Conservation (phyloP, 1,140 invertebrate species). For the Dufourea novaeangliae region DNA sequence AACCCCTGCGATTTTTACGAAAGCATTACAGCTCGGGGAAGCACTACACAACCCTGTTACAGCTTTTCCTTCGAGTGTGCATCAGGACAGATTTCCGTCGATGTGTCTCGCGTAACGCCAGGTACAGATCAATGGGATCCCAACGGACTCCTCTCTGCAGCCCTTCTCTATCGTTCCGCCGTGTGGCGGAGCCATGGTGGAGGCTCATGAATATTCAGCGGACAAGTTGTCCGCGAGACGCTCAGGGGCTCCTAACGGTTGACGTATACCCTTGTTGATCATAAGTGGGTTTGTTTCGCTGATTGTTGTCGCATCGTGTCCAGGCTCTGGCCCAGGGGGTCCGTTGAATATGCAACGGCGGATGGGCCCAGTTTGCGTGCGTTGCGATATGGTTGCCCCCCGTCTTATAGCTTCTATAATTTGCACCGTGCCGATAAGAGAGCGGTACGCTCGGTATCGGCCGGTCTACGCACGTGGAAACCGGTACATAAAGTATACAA, state of each 20-base stretch:
- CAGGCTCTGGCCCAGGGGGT: conserved; percentile 49
- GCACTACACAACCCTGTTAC: too few species aligned
- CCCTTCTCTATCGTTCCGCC: conserved; percentile 1
- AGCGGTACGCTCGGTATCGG: background rate
- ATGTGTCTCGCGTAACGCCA: background rate
- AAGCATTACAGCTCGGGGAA: too few species aligned
- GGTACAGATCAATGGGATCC: conserved; percentile 24
- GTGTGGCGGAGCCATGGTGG: conserved; percentile 26
- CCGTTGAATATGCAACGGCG: conserved; percentile 71
- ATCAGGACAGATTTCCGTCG: conserved; percentile 13
- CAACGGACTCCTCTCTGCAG: too few species aligned
- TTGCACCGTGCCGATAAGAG: conserved; percentile 62
- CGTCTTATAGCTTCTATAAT: conserved; percentile 65
- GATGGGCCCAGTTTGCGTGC: conserved; percentile 27
- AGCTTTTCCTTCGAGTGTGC: too few species aligned
- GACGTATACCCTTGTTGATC: conserved; percentile 77
- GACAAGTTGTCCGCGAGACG: conserved; percentile 73
- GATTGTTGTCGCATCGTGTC: conserved; percentile 74
- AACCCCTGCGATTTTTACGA: too few species aligned
- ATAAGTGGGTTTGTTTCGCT: conserved; percentile 78
- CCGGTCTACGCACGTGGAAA: conserved; percentile 35
- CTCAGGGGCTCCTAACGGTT: conserved; percentile 66
- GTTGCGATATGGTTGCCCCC: conserved; percentile 60
- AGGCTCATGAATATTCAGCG: conserved; percentile 76
- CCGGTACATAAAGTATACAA: conserved; percentile 40